A percentile compares a stretch with the other conserved stretches of the same genome.
Conservation (phyloP, 1,140 invertebrate genomes). For the Papilio polytes region DNA sequence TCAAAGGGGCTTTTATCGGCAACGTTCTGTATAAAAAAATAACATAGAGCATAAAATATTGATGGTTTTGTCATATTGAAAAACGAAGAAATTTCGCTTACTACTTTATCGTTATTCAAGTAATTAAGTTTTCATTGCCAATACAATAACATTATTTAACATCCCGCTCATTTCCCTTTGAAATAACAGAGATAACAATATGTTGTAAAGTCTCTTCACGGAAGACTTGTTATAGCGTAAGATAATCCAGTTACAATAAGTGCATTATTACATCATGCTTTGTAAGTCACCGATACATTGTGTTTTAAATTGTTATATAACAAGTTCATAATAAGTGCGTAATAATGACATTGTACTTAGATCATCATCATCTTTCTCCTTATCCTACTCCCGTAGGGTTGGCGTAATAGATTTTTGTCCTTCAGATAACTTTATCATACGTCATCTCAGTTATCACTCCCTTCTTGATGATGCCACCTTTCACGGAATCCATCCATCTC, state of each 20-base stretch:
- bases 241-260: conserved; percentile 34
- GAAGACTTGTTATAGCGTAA: neutral
- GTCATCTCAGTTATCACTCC: too few species aligned
- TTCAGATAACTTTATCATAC: too few species aligned
- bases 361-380: too few species aligned
- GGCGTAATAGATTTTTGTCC: too few species aligned
- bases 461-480: too few species aligned
- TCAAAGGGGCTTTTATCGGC: neutral
- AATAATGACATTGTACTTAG: neutral
- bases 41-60: neutral
- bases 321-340: neutral
- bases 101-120: neutral
- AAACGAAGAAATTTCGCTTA: neutral
- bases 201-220: neutral
- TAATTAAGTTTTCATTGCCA: too few species aligned
- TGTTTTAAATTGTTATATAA: conserved; percentile 29
- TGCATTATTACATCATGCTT: conserved; percentile 38
- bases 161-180: neutral
- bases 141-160: neutral
- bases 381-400: too few species aligned
- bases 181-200: neutral
- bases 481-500: too few species aligned
- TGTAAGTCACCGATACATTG: neutral
- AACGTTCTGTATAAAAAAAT: conserved; percentile 1
- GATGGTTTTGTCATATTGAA: neutral